phyloP scores from a whole-genome alignment of 2,797 vertebrate species.

The Anabas testudineus region DNA sequence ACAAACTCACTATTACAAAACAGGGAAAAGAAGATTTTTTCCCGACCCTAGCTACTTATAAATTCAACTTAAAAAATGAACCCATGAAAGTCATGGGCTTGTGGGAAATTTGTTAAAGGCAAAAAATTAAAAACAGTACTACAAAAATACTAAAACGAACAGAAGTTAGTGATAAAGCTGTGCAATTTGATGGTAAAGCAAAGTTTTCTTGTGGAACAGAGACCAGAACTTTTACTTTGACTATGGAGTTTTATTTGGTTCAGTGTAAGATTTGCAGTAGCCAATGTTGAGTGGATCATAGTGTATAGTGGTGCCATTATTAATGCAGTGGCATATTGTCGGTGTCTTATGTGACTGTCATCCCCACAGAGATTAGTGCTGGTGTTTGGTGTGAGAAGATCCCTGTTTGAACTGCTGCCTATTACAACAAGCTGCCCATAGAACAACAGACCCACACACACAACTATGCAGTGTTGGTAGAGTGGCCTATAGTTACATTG shows the following conservation, averaged over 20 bases:
- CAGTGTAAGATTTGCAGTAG: background rate
- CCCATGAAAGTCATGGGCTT: too few species aligned
- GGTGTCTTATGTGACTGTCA: conserved; percentile 75
- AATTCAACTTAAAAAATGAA: too few species aligned
- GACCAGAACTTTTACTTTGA: background rate
- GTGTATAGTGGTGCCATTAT: conserved; percentile 32
- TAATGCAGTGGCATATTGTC: conserved; percentile 55
- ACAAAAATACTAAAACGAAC: too few species aligned
- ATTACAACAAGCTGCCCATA: conserved; percentile 80
- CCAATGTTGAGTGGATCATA: background rate
- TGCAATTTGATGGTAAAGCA: too few species aligned
- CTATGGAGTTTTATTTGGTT: background rate
- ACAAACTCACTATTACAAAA: too few species aligned
- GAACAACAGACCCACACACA: conserved; percentile 83
- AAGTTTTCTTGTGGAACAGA: background rate
- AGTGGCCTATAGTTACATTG: conserved; percentile 81
- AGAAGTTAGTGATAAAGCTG: too few species aligned
- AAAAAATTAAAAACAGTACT: too few species aligned
- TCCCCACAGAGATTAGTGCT: conserved; percentile 76
- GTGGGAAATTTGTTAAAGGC: too few species aligned
- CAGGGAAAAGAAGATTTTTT: too few species aligned
- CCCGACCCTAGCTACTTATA: too few species aligned
- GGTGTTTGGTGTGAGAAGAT: conserved; percentile 79
- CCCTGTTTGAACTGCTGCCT: conserved; percentile 78
- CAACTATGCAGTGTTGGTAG: conserved; percentile 85